Evolutionary conservation across 1,140 invertebrate species (phyloP), one percentile per base, ranked within the genome.

Genomic region (Drosophila eugracilis): DNA sequence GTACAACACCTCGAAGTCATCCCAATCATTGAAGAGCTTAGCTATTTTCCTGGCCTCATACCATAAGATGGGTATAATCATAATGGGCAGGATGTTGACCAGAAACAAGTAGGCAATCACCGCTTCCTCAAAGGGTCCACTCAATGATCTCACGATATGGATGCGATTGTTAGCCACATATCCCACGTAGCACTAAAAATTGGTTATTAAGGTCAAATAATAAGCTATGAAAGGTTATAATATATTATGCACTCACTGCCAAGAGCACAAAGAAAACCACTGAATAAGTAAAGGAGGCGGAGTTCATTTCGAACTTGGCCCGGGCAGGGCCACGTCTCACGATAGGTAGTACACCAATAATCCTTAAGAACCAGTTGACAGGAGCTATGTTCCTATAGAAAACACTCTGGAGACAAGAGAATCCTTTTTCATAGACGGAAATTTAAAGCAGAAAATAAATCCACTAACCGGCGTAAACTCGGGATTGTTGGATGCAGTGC

Each of bases 71-170:
- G 94, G 94, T 52, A 94, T 92, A 0, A 93, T 89, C 12, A 93
- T 88, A 77, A 94, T 93, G 0, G 94, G 94, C 53, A 95, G 92
- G 24, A 95, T 92, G 80, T 95, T 95, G 0, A 95, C 93, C 3
- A 94, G 93, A 76, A 95, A 95, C 1, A 95, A 86, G 79, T 95
- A 95, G 52, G 94, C 94, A 70, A 95, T 95, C 1, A 95, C 94
- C 1, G 94, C 94, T 88, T 95, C 94, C 77, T 95, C 94, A 62
- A 95, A 95, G 49, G 93, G 93, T 0, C 94, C 94, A 75, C 94
- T 94, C n/a, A 94, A 85, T 0, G 93, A 93, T 24, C 92, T 85
- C 17, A 94, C 91, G 57, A 94, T 93, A 62, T 93, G 92, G 2
- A 94, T 93, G 67, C 93, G 93, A 72, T 94, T 91, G 58, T 93